Evolutionary conservation across 2,113 vertebrate genomes (phyloP), one percentile per base, ranked within the genome.

Genomic region (Orientallactaga bullata): DNA sequence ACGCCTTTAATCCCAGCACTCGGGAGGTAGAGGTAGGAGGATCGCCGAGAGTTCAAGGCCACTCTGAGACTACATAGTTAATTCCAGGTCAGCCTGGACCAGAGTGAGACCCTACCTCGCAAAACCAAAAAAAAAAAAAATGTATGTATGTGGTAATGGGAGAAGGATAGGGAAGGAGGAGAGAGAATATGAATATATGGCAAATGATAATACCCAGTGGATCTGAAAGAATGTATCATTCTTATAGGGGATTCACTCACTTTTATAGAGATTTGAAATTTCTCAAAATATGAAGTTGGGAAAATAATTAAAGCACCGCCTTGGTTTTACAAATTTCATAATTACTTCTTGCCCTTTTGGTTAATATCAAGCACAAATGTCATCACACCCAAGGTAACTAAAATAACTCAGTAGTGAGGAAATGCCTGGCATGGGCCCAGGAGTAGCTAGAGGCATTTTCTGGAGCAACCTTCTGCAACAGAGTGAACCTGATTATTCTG

Each of bases 251-350:
- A 55, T 6, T 85, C 47, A 63, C 28, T 93, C 51, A 55, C 3
- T 90, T 66, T 81, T 51, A 37, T 60, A 42, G 37, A 85, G 68
- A 32, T 80, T 8, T 66, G 28, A 71, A 84, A 65, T 65, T 85
- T 84, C 71, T 79, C 60, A 51, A 90, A 84, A 71, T 91, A 89
- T 47, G n/a, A 93, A 65, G 35, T n/a, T 85, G 39, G 35, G 37
- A 73, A 81, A 83, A 83, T 58, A 91, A 93, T 60, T 95, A 60
- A 89, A 87, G 66, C 35, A 68, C 35, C n/a, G 61, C 24, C 24
- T 85, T 74, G n/a, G 35, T 80, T 84, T 42, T 65, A 21, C 26
- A 58, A 71, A 87, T 81, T 63, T 63, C 69, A 32, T 39, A 51
- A 85, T 23, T 71, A 4, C 8, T 71, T 85, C 24, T 85, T 15